Base-by-base conservation (phyloP, 1,140 invertebrate species). In the Harlomillsia oculata region DNA sequence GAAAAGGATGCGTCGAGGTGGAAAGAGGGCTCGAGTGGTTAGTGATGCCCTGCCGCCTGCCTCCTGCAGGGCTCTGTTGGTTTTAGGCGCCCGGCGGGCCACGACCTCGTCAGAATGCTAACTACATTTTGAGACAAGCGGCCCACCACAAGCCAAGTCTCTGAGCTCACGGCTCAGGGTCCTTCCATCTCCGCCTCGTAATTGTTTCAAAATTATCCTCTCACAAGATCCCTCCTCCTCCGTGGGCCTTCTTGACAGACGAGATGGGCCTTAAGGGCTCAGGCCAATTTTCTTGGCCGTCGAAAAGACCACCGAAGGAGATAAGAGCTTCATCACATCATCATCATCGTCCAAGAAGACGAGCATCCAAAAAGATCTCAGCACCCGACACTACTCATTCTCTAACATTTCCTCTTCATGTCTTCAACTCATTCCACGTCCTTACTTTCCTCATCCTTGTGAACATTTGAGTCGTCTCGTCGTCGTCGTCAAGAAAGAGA, bases 11-110 rank as follows among this genome's bases (percentile, higher is more conserved):
- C 45, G 20, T 46, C 30, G 50, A 53, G 29, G 30, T 51, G 41
- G 43, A 46, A 26, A 41, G 40, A 23, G 44, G 28, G 21, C 23
- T 23, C 48, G 53, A 36, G 53, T 40, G 56, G 53, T 61, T 56
- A 45, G 59, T 61, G 41, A 44, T 30, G 25, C 49, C 53, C 49
- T 57, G 53, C 48, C 53, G 54, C 54, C 60, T 49, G 28, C 60
- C 56, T 39, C 55, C 60, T 52, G 40, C 39, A 28, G 41, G 51
- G 55, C 60, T 53, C 60, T 58, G 60, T 62, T 62, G 60, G 60
- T 59, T 62, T 62, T 62, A 54, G 60, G 60, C 60, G 60, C 60
- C 60, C 41, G 50, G 45, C 32, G 39, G 51, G 49, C 34, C 59
- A 56, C 60, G 56, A 59, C 56, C 57, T 59, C 57, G 57, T 59